phyloP scores from a whole-genome alignment of 2,888 invertebrate species.

The Platerodrilus igneus region DNA sequence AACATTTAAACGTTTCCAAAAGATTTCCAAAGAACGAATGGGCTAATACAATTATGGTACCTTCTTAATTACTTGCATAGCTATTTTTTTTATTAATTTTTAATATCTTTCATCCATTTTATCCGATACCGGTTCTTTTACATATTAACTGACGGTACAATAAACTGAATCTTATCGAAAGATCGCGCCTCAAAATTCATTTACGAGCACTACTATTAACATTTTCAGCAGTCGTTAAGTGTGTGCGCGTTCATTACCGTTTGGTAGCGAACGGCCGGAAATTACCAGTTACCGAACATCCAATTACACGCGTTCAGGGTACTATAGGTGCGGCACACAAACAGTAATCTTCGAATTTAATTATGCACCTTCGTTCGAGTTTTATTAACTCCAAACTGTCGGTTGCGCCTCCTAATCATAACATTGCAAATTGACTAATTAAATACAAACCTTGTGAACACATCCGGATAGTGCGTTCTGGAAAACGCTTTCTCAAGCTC shows the following conservation, averaged over 20 bases:
- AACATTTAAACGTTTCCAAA: too few species aligned
- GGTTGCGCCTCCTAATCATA: constrained; percentile 6
- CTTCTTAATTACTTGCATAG: too few species aligned
- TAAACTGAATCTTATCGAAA: too few species aligned
- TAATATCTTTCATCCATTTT: too few species aligned
- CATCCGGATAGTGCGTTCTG: constrained; percentile 96
- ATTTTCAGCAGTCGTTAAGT: constrained; percentile 29
- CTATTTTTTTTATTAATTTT: too few species aligned
- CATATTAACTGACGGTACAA: too few species aligned
- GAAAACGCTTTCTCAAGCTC: constrained; percentile 96
- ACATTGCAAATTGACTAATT: constrained; percentile 10
- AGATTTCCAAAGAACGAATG: too few species aligned
- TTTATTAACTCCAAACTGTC: constrained; percentile 16
- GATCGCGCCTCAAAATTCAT: constrained; percentile 20
- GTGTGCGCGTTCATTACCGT: constrained; percentile 34
- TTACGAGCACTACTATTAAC: constrained; percentile 19
- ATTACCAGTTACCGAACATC: constrained; percentile 35
- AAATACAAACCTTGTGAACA: constrained; percentile 79
- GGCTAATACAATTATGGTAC: too few species aligned
- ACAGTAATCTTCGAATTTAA: constrained; percentile 17
- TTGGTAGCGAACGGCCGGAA: constrained; percentile 36
- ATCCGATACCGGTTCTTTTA: too few species aligned
- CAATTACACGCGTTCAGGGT: constrained; percentile 30
- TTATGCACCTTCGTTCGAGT: constrained; percentile 9
- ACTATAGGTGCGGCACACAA: constrained; percentile 26